Evolutionary conservation across 2,888 invertebrate genomes (phyloP), one percentile per base, ranked within the genome.

Genomic region (Drosophila neonasuta): DNA sequence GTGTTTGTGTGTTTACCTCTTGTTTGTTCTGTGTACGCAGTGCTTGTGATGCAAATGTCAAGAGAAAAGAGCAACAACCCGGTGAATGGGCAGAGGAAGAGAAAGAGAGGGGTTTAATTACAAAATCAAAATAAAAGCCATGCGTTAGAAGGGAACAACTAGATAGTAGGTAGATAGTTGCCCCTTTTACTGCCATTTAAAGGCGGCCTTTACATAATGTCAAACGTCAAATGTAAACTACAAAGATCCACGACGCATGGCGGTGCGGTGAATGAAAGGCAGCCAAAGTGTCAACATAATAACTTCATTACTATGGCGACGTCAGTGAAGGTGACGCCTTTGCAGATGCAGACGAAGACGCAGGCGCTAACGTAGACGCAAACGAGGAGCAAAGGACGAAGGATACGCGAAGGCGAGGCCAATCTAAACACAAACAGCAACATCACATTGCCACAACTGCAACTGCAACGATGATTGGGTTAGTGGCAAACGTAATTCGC

Each of bases 261-360:
- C 10, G 54, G 42, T 74, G 65, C 55, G 71, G 68, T 67, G 62
- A 10, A 8, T 32, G 34, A 11, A 11, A 82, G 68, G 58, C 80
- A 77, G 72, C 71, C 76, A 72, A 72, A 83, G 78, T 85, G 87
- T 86, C 84, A 86, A 87, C 87, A 86, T 74, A 83, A 87, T 86
- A 87, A 87, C 83, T 85, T 87, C 79, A 86, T 86, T 86, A 79
- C 58, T 81, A 73, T 56, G 67, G 48, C 34, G 45, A 71, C 24
- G 20, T 24, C 50, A 39, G 32, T 39, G 34, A 67, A 57, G 63
- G 58, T 57, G 65, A 51, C 72, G 46, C 9, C 36, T 54, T 41
- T 55, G 36, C 55, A 17, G 17, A 17, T 17, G 17, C 17, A 17
- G 17, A 17, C 20, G 20, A 20, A 71, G 61, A 20, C 41, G 39